phyloP scores from a whole-genome alignment of 2,888 invertebrate genomes.

The Alloplasta piceator region DNA sequence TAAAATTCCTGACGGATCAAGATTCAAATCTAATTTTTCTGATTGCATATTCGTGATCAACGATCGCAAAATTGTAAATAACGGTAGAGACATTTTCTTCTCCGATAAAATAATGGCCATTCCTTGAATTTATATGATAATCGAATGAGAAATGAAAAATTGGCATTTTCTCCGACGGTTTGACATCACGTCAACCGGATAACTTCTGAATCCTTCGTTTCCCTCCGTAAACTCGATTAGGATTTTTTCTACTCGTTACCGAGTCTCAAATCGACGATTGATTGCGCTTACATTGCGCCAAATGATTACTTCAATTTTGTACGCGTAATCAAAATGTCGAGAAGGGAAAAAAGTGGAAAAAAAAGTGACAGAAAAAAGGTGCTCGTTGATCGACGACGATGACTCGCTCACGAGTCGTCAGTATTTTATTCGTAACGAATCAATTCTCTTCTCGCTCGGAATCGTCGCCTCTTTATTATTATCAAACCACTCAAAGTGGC shows the following conservation, averaged over 20 bases:
- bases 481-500: conserved; percentile 22
- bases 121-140: no score
- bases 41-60: no score
- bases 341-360: conserved; percentile 11
- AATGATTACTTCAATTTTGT: conserved; percentile 34
- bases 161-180: not conserved
- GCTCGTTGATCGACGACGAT: conserved; percentile 51
- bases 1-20: no score
- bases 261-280: conserved; percentile 29
- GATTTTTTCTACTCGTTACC: conserved; percentile 35
- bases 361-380: conserved; percentile 22
- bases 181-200: not conserved
- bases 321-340: conserved; percentile 23
- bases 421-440: conserved; percentile 38
- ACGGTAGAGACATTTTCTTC: no score
- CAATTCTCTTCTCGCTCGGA: conserved; percentile 30
- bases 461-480: conserved; percentile 4
- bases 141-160: no score
- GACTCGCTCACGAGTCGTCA: conserved; percentile 39
- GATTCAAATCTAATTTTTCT: no score
- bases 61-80: no score
- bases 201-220: not conserved
- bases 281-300: conserved; percentile 35
- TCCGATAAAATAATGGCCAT: no score
- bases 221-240: conserved; percentile 1